phyloP scores from a whole-genome alignment of 2,113 vertebrate species.

The Synodontis membranacea region DNA sequence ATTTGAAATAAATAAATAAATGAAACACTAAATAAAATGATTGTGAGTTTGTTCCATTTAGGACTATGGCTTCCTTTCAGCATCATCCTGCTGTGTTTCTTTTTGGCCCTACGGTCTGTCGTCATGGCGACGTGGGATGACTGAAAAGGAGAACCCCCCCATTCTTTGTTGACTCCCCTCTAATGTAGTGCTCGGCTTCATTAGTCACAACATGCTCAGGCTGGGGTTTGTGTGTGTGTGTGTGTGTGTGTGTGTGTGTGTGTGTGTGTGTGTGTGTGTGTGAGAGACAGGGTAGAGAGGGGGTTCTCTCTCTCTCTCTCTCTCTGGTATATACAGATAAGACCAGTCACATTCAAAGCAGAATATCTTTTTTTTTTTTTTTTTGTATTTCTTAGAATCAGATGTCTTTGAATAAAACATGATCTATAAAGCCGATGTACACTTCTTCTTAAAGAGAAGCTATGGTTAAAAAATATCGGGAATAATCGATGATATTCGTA shows the following conservation, averaged over 20 bases:
- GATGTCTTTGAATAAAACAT: neutral
- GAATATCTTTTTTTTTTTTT: neutral
- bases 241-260: slow-evolving; percentile 16
- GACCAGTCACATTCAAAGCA: neutral
- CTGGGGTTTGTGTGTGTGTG: slow-evolving; percentile 35
- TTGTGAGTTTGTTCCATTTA: slow-evolving; percentile 28
- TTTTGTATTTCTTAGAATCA: neutral
- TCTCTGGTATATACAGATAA: slow-evolving; percentile 29
- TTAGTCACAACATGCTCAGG: slow-evolving; percentile 72
- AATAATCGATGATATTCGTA: neutral
- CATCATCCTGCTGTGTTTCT: slow-evolving; percentile 31
- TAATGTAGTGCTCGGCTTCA: slow-evolving; percentile 67
- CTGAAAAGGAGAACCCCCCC: slow-evolving; percentile 48
- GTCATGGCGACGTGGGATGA: slow-evolving; percentile 46
- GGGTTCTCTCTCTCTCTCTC: neutral
- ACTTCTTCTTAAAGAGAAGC: neutral
- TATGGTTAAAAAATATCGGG: neutral
- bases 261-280: slow-evolving; percentile 10
- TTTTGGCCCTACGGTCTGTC: slow-evolving; percentile 36
- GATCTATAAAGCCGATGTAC: neutral
- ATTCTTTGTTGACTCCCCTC: slow-evolving; percentile 45
- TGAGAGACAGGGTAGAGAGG: neutral
- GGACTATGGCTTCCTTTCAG: slow-evolving; percentile 19
- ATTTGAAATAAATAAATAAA: neutral
- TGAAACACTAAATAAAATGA: neutral